Conservation (phyloP, 2,888 invertebrate species). For the Drosophila pullipes region DNA sequence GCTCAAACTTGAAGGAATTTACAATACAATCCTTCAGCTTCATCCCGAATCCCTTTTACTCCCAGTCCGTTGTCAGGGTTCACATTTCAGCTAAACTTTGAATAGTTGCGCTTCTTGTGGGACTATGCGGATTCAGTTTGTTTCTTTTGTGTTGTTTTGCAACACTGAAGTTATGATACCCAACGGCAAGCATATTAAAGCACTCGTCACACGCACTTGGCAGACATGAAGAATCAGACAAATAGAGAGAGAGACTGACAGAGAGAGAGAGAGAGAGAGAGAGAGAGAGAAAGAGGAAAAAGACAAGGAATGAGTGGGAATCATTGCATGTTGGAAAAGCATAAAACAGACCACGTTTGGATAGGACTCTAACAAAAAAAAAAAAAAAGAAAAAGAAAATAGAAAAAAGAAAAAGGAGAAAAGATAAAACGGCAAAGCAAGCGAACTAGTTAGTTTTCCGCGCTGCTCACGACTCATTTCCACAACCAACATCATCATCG, state of each 20-base stretch:
- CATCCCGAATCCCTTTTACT: too few species aligned
- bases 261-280: background rate
- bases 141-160: background rate
- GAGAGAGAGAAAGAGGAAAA: background rate
- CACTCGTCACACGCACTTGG: slow-evolving; percentile 36
- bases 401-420: background rate
- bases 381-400: background rate
- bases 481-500: slow-evolving; percentile 16
- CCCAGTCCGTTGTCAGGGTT: background rate
- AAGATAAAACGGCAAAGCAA: background rate
- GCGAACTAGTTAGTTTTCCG: slow-evolving; percentile 42
- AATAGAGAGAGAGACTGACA: background rate
- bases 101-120: background rate
- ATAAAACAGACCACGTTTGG: slow-evolving; percentile 15
- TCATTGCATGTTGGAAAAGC: slow-evolving; percentile 3
- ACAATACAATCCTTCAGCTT: background rate
- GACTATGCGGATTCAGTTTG: slow-evolving; percentile 6
- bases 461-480: slow-evolving; percentile 16
- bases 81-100: background rate
- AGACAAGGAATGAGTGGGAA: background rate
- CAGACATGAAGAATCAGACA: background rate
- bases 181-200: slow-evolving; percentile 39
- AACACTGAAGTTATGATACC: slow-evolving; percentile 13
- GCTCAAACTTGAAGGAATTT: background rate
- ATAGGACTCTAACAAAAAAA: slow-evolving; percentile 2